phyloP scores from a whole-genome alignment of 2,113 vertebrate species.

The Prochilodus magdalenae region DNA sequence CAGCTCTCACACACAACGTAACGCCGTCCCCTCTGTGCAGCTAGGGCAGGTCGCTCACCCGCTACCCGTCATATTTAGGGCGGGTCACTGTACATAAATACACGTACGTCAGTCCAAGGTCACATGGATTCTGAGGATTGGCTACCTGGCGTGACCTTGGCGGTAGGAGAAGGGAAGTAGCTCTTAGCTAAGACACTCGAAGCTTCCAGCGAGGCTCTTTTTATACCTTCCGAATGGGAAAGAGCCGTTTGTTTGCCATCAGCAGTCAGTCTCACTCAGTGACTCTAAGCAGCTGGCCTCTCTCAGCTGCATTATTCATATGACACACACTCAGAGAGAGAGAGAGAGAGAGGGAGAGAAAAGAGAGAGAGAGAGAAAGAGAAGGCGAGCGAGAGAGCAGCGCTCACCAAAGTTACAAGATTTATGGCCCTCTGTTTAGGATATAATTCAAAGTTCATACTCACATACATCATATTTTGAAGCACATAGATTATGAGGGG shows the following conservation, averaged over 20 bases:
- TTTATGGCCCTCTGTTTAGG: constrained; percentile 85
- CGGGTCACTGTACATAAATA: constrained; percentile 39
- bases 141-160: constrained; percentile 63
- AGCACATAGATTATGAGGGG: constrained; percentile 86
- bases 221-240: constrained; percentile 57
- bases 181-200: constrained; percentile 41
- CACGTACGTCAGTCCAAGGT: not conserved
- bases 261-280: constrained; percentile 64
- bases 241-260: constrained; percentile 71
- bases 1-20: too few relatives aligned
- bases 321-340: constrained; percentile 71
- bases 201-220: constrained; percentile 43
- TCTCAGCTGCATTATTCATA: constrained; percentile 80
- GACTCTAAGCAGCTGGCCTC: constrained; percentile 74
- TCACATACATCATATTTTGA: constrained; percentile 88
- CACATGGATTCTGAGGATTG: constrained; percentile 29
- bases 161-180: constrained; percentile 50
- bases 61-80: constrained; percentile 27
- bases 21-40: not conserved
- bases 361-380: constrained; percentile 48
- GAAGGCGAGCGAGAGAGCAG: constrained; percentile 67
- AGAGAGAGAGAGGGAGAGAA: constrained; percentile 46
- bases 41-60: constrained; percentile 1
- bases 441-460: constrained; percentile 89
- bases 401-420: constrained; percentile 80